These are phyloP conservation scores for Nemotelus pantherinus DNA, from an alignment of 2,888 invertebrate genomes.

Conservation along the genomic window DNA sequence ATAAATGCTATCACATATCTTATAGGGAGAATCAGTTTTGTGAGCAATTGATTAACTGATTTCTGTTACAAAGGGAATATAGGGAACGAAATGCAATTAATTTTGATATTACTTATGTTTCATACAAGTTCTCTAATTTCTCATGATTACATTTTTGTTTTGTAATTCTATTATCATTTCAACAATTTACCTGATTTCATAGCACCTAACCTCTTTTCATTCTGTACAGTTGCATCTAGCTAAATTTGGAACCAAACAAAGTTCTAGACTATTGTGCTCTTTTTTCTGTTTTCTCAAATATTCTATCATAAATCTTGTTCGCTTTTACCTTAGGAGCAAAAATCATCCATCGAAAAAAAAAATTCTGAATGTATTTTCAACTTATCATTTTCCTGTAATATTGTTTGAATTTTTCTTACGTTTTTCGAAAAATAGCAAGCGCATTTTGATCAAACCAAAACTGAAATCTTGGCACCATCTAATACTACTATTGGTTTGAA, in stretches of 20 bases:
- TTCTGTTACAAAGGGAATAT: neutral
- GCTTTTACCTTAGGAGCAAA: neutral
- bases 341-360: neutral
- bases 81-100: neutral
- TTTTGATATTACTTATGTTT: too few relatives aligned
- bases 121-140: too few relatives aligned
- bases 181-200: conserved; percentile 35
- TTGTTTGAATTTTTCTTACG: neutral
- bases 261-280: conserved; percentile 20
- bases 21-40: conserved; percentile 24
- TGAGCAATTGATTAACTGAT: conserved; percentile 22
- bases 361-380: neutral
- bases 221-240: conserved; percentile 11
- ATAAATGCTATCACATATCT: conserved; percentile 37
- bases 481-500: conserved; percentile 37
- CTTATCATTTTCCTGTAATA: neutral
- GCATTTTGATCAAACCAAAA: conserved; percentile 6
- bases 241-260: conserved; percentile 10
- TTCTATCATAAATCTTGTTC: neutral
- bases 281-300: conserved; percentile 1
- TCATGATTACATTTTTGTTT: too few relatives aligned
- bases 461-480: conserved; percentile 25
- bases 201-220: conserved; percentile 33
- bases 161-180: neutral
- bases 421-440: neutral